Percentiles rank a stretch among this genome's conserved stretches.
Conservation (phyloP, 1,140 invertebrate genomes). For the Rhagoletis zephyria region DNA sequence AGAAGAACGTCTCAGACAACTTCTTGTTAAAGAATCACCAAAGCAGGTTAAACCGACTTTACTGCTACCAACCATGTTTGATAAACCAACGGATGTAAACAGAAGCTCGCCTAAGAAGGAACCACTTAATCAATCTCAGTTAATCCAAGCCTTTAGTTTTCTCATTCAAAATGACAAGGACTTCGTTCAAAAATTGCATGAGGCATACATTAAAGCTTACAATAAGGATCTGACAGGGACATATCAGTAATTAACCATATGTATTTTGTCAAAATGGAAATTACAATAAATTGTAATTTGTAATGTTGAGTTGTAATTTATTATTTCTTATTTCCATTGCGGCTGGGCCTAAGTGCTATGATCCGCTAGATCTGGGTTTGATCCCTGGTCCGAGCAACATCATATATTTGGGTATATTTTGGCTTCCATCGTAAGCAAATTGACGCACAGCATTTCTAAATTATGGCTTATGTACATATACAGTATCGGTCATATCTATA, state of each 20-base stretch:
- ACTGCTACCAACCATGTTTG: constrained; percentile 88
- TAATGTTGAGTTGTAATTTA: background rate
- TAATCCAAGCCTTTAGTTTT: constrained; percentile 90
- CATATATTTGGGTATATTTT: too few species aligned
- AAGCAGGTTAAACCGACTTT: constrained; percentile 77
- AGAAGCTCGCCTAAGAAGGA: constrained; percentile 70
- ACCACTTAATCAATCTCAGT: constrained; percentile 87
- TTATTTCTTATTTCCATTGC: background rate
- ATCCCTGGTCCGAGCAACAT: too few species aligned
- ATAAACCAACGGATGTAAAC: constrained; percentile 58
- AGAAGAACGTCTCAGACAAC: constrained; percentile 52
- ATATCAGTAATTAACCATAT: constrained; percentile 30
- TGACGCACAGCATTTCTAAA: too few species aligned
- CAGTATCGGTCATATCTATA: too few species aligned
- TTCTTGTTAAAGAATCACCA: constrained; percentile 50
- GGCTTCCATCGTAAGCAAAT: too few species aligned
- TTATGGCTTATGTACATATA: too few species aligned
- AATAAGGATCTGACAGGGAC: constrained; percentile 19
- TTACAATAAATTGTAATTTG: background rate
- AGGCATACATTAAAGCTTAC: constrained; percentile 84
- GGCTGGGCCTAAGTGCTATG: too few species aligned
- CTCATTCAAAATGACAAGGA: constrained; percentile 89
- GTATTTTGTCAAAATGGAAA: constrained; percentile 13
- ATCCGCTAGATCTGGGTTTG: too few species aligned
- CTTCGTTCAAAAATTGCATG: constrained; percentile 89